Percentiles rank a stretch among this genome's conserved stretches.
phyloP scores from a whole-genome alignment of 1,140 invertebrate genomes.

The Hycleus phaleratus region DNA sequence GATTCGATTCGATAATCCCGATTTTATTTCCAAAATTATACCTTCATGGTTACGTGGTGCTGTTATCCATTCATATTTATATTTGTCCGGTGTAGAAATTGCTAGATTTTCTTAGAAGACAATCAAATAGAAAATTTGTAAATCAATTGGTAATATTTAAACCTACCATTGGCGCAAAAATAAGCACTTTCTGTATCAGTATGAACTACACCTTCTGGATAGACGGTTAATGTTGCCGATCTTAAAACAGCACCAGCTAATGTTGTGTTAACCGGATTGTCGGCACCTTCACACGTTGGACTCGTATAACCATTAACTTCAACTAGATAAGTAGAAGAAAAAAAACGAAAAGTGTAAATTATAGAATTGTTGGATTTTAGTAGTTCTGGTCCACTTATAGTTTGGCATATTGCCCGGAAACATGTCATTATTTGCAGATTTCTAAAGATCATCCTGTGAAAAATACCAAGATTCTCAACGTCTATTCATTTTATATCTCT shows the following conservation, averaged over 20 bases:
- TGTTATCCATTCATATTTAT: conserved; percentile 53
- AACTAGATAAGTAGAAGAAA: conserved; percentile 41
- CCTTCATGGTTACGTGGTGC: conserved; percentile 52
- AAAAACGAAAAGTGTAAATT: too few relatives aligned
- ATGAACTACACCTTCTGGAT: conserved; percentile 50
- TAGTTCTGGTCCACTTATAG: too few relatives aligned
- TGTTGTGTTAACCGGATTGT: conserved; percentile 46
- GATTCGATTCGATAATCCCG: conserved; percentile 33
- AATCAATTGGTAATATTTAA: background rate
- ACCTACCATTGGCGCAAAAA: conserved; percentile 57
- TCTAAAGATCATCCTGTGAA: too few relatives aligned
- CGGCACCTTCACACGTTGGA: conserved; percentile 49
- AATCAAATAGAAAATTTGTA: too few relatives aligned
- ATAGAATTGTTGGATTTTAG: too few relatives aligned
- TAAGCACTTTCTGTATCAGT: conserved; percentile 57
- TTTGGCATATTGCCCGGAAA: too few relatives aligned
- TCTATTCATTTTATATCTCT: too few relatives aligned
- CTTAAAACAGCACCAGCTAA: conserved; percentile 50
- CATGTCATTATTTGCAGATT: too few relatives aligned
- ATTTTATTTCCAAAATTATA: conserved; percentile 49
- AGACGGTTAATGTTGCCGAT: conserved; percentile 48
- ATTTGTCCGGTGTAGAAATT: conserved; percentile 53
- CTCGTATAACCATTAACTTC: conserved; percentile 55
- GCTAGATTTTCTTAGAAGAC: conserved; percentile 50
- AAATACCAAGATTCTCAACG: too few relatives aligned